Evolutionary conservation across 2,888 invertebrate species (phyloP).

Genomic region (Trichacis sp.): DNA sequence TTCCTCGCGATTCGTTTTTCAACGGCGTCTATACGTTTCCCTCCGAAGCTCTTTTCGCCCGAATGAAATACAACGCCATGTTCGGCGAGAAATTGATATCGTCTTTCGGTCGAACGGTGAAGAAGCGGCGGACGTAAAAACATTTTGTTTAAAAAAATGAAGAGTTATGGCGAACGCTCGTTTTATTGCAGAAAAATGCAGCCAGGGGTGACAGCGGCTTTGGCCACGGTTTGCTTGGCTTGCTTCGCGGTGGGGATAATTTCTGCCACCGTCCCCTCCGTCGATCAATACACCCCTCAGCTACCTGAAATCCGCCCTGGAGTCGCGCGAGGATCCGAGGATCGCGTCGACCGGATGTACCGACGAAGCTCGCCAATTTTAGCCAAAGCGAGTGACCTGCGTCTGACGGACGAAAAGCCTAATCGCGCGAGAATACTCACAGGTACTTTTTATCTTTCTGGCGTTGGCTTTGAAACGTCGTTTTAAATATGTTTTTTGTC

Average conservation of each 20-base stretch:
- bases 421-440: background rate
- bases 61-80: background rate
- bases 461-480: too few species aligned
- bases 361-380: slow-evolving; percentile 32
- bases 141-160: slow-evolving; percentile 2
- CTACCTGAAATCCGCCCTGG: slow-evolving; percentile 49
- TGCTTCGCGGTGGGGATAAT: slow-evolving; percentile 52
- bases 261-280: slow-evolving; percentile 51
- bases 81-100: background rate
- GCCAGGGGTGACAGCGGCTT: slow-evolving; percentile 58
- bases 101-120: background rate
- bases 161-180: slow-evolving; percentile 47
- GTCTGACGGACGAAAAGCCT: slow-evolving; percentile 25
- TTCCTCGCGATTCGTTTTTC: background rate
- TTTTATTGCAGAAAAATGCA: slow-evolving; percentile 61
- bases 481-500: too few species aligned
- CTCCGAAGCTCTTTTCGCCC: background rate
- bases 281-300: slow-evolving; percentile 65
- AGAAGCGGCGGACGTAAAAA: background rate
- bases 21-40: background rate
- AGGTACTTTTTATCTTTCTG: background rate
- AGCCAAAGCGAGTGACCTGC: slow-evolving; percentile 14
- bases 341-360: slow-evolving; percentile 50
- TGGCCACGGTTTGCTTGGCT: slow-evolving; percentile 59
- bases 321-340: slow-evolving; percentile 52